Percentiles rank a stretch among this genome's conserved stretches.
Evolutionary conservation across 1,140 invertebrate genomes (phyloP).

Genomic region (Maniola jurtina): DNA sequence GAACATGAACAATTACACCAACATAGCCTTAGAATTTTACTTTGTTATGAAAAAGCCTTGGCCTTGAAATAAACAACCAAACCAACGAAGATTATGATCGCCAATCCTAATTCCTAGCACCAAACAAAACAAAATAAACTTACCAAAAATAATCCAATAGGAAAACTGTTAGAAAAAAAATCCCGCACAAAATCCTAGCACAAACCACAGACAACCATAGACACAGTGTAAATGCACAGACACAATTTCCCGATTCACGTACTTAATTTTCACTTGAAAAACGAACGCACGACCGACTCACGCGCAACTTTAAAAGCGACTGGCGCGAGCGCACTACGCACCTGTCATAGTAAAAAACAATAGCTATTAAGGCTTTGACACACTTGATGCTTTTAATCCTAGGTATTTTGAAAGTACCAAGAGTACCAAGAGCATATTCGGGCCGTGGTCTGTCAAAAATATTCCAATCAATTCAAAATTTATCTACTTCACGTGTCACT

Average conservation of each 20-base stretch:
- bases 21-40: constrained; percentile 5
- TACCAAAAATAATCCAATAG: constrained; percentile 46
- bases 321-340: constrained; percentile 42
- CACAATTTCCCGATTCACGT: constrained; percentile 33
- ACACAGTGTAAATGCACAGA: constrained; percentile 30
- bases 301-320: constrained; percentile 47
- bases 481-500: too few species aligned
- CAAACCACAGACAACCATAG: constrained; percentile 32
- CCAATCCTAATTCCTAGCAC: constrained; percentile 5
- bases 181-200: constrained; percentile 21
- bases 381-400: neutral
- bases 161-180: constrained; percentile 22
- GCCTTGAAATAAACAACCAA: constrained; percentile 20
- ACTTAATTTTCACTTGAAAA: constrained; percentile 3
- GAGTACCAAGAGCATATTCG: too few species aligned
- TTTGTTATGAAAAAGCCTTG: constrained; percentile 28
- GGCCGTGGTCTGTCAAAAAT: too few species aligned
- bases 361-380: constrained; percentile 40
- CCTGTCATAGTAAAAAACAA: constrained; percentile 62
- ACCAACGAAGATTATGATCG: constrained; percentile 3
- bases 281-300: constrained; percentile 44
- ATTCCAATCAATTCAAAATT: too few species aligned
- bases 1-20: neutral
- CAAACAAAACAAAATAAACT: constrained; percentile 28
- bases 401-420: too few species aligned